Evolutionary conservation across 2,888 invertebrate genomes (phyloP), one percentile per base, ranked within the genome.

Genomic region (Cephalotes varians): DNA sequence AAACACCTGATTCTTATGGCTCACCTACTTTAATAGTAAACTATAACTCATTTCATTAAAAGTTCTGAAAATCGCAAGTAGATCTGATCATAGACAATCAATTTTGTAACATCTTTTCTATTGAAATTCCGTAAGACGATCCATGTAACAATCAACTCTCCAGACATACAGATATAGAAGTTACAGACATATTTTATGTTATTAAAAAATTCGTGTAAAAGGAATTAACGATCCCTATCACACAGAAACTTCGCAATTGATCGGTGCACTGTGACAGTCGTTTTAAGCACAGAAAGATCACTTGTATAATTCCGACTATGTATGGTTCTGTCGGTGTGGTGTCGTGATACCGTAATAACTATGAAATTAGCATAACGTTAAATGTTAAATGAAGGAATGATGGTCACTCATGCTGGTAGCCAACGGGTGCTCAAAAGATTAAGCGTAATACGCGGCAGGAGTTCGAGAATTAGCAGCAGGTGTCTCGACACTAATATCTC

Each of bases 291-390:
- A 40, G 2, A 65, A 65, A 65, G 76, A 85, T 88, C 81, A 83
- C 81, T 79, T 71, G 81, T 86, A 37, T 49, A 82, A 88, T 85
- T 88, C 74, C 82, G 72, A 73, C 60, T 64, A 80, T 31, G 73
- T 60, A 37, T 49, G 54, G 51, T 21, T 2, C 37, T 62, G 18
- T 51, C 40, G 15, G 62, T 25, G 62, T 51, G 47, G 37, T 67
- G 25, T 47, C 54, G 56, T 69, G 54, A 54, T n/a, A 77, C 51
- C 76, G 51, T 88, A 86, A 88, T 87, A 84, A 81, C 84, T 80
- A 77, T 87, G 86, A 84, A 88, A 87, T 88, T 88, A 88, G 74
- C 86, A 87, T 88, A 88, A 88, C 83, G 86, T 83, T 85, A 40
- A n/a, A 84, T 72, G 77, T 80, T 87, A 72, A 82, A 86, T 82